phyloP scores from a whole-genome alignment of 2,113 vertebrate species.

The Sciurus niger region DNA sequence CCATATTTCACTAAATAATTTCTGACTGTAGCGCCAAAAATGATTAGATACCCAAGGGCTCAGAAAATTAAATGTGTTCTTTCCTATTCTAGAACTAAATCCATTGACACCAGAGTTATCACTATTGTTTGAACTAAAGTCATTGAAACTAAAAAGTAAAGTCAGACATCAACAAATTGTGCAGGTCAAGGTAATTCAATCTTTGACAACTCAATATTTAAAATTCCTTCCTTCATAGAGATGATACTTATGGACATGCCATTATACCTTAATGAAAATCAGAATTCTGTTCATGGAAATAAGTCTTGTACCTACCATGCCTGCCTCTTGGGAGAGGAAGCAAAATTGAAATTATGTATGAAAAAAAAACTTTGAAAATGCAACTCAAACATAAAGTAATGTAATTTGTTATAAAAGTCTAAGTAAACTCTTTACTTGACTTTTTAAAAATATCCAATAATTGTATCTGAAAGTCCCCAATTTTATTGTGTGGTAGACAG shows the following conservation, averaged over 20 bases:
- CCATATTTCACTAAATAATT: constrained; percentile 57
- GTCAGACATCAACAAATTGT: constrained; percentile 3
- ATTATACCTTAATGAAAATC: neutral
- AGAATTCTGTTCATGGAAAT: neutral
- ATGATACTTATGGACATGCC: neutral
- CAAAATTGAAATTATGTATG: neutral
- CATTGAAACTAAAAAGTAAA: constrained; percentile 25
- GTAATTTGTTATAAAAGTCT: neutral
- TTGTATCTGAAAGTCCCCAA: neutral
- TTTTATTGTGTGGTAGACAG: neutral
- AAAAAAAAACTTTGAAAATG: neutral
- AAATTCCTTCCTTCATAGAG: neutral
- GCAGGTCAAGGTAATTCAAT: neutral
- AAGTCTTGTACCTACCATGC: neutral
- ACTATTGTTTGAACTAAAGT: constrained; percentile 9
- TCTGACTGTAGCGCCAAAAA: constrained; percentile 48
- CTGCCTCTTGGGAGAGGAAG: neutral
- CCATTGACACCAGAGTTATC: neutral
- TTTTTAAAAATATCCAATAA: neutral
- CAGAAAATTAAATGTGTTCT: constrained; percentile 23
- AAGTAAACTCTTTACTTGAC: neutral
- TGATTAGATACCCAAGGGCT: neutral
- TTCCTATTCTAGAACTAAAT: constrained; percentile 45
- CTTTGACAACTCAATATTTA: neutral
- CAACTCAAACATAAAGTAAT: neutral